These are phyloP conservation scores for Lissocephala sabroskyi DNA, from an alignment of 2,888 invertebrate genomes.

Conservation along the genomic window DNA sequence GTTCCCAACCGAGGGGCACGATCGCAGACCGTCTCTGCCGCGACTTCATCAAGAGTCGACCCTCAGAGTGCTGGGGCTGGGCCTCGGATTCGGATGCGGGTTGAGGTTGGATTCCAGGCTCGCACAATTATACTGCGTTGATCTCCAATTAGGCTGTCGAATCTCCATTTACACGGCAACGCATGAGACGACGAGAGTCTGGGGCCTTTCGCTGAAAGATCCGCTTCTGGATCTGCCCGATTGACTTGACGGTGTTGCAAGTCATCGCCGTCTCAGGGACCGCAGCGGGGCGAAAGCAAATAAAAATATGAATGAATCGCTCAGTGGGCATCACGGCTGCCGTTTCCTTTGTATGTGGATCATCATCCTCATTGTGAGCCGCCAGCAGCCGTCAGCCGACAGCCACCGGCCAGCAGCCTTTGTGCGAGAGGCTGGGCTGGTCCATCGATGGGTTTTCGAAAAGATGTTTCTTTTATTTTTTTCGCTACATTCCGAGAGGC, in stretches of 20 bases:
- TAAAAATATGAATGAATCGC: conserved; percentile 60
- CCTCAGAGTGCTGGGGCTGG: conserved; percentile 16
- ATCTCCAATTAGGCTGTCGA: conserved; percentile 67
- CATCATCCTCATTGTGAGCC: conserved; percentile 3
- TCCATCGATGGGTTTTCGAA: too few relatives aligned
- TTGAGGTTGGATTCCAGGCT: conserved; percentile 3
- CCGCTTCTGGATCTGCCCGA: too few relatives aligned
- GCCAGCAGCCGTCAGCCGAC: too few relatives aligned
- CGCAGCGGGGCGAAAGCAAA: conserved; percentile 53
- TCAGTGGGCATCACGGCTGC: too few relatives aligned
- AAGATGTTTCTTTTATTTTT: conserved; percentile 32
- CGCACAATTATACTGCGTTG: conserved; percentile 60
- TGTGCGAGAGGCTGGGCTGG: too few relatives aligned
- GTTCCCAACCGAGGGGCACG: conserved; percentile 37
- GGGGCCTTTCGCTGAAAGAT: background rate
- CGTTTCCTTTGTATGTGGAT: conserved; percentile 17
- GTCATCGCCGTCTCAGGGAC: conserved; percentile 46
- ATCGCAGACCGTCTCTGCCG: conserved; percentile 22
- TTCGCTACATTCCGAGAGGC: background rate
- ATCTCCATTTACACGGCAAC: conserved; percentile 63
- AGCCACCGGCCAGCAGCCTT: background rate
- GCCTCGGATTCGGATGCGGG: background rate
- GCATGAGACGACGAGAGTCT: conserved; percentile 35
- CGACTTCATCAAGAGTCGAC: conserved; percentile 50
- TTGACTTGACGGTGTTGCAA: conserved; percentile 44